Evolutionary conservation across 2,797 vertebrate genomes (phyloP), one percentile per base, ranked within the genome.

Genomic region (Alca torda): DNA sequence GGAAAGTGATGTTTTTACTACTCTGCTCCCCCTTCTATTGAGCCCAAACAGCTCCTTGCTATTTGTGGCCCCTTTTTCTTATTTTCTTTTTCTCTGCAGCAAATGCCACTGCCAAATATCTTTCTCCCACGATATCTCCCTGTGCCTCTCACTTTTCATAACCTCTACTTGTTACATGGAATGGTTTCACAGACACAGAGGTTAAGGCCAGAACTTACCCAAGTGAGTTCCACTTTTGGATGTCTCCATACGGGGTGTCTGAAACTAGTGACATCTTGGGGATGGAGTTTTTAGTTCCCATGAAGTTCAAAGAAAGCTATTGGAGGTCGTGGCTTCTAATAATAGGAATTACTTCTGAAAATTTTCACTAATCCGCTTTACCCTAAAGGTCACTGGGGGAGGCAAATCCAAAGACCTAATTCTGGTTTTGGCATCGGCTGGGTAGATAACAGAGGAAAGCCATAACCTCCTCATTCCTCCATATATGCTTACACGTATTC

Each of bases 261-360:
- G 92, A 89, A 86, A 87, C 54, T 10, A 74, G 60, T 89, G 64
- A 84, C 68, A 45, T 89, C 57, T 68, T 69, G 7, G 37, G 50
- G 61, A 41, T 61, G 17, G 41, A 77, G 53, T 6, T 57, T 86
- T 87, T 59, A 51, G 69, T 91, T 96, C 89, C 75, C 95, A 91
- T 35, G 69, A 80, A 85, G 21, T 87, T 95, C 89, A 83, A 39
- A 92, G 84, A 84, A 92, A 95, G 53, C 14, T 65, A 65, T 17
- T 81, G 39, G 59, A 73, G 73, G 24, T 79, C 7, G 0, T 65
- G 67, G 65, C 43, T 65, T 87, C 92, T 92, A 92, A 94, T 92
- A 86, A 85, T 73, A 89, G 69, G 26, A 93, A 81, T 50, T 82
- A 60, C 56, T 93, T 85, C 53, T 79, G 57, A 88, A 96, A 92